Percentiles rank a stretch among this genome's conserved stretches.
Conservation (phyloP, 2,113 vertebrate genomes). For the Orthonyx spaldingii region DNA sequence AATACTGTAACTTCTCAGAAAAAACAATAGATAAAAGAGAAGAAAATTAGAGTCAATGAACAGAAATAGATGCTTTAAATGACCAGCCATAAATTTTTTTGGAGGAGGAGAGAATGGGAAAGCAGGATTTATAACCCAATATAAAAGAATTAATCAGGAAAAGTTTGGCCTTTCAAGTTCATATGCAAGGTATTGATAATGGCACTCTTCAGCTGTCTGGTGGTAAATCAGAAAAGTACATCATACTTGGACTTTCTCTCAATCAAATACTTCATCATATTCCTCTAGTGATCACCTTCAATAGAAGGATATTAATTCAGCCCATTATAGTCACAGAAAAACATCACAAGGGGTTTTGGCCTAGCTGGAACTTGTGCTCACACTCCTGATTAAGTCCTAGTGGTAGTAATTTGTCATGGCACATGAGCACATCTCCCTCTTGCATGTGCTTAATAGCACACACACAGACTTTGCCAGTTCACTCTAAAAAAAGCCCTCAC, state of each 20-base stretch:
- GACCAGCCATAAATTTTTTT: neutral
- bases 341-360: neutral
- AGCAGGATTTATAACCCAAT: slow-evolving; percentile 14
- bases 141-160: neutral
- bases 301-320: neutral
- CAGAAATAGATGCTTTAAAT: slow-evolving; percentile 35
- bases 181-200: neutral
- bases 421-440: neutral
- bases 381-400: neutral
- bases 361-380: neutral
- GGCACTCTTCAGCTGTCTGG: neutral
- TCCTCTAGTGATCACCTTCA: neutral
- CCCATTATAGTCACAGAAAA: neutral
- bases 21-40: slow-evolving; percentile 58
- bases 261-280: neutral
- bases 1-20: slow-evolving; percentile 60
- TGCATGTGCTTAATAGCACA: neutral
- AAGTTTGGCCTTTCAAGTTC: neutral
- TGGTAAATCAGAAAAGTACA: neutral
- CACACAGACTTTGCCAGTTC: neutral
- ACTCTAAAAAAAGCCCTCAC: neutral
- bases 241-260: neutral
- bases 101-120: neutral
- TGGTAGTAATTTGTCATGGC: neutral
- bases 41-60: slow-evolving; percentile 52